A percentile compares a stretch with the other conserved stretches of the same genome.
Evolutionary conservation across 2,888 invertebrate genomes (phyloP).

Genomic region (Eupithecia vulgata): DNA sequence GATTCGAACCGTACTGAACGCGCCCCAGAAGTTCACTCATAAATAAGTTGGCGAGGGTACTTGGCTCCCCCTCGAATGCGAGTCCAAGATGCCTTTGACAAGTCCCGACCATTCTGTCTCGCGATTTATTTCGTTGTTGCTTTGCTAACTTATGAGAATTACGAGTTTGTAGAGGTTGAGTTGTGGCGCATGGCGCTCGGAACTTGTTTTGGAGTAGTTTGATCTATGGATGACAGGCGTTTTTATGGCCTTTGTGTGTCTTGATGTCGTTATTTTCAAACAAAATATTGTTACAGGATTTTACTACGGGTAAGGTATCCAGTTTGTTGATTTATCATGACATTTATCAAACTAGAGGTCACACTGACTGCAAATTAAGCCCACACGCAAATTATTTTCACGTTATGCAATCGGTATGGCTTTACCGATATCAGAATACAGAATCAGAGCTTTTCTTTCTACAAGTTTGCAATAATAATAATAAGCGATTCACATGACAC

Average conservation of each 20-base stretch:
- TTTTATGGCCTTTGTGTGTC: background rate
- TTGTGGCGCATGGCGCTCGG: constrained; percentile 17
- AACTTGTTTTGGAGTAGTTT: constrained; percentile 13
- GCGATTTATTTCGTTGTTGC: constrained; percentile 48
- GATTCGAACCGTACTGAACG: constrained; percentile 12
- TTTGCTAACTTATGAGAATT: constrained; percentile 39
- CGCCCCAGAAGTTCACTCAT: constrained; percentile 63
- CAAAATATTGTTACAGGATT: background rate
- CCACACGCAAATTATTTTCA: too few relatives aligned
- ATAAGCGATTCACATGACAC: background rate
- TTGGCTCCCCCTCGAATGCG: constrained; percentile 57
- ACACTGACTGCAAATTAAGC: too few relatives aligned
- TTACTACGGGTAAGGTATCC: background rate
- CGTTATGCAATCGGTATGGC: too few relatives aligned
- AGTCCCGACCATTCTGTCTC: constrained; percentile 44
- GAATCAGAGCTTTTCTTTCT: too few relatives aligned
- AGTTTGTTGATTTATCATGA: background rate
- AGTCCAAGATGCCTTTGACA: constrained; percentile 55
- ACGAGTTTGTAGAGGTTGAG: constrained; percentile 32
- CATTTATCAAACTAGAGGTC: background rate
- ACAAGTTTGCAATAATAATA: too few relatives aligned
- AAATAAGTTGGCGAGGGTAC: constrained; percentile 69
- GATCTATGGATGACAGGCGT: constrained; percentile 7
- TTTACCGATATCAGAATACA: too few relatives aligned
- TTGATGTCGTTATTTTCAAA: background rate